Base-by-base conservation (phyloP, 1,140 invertebrate genomes). In the Macrocentrus cingulum region DNA sequence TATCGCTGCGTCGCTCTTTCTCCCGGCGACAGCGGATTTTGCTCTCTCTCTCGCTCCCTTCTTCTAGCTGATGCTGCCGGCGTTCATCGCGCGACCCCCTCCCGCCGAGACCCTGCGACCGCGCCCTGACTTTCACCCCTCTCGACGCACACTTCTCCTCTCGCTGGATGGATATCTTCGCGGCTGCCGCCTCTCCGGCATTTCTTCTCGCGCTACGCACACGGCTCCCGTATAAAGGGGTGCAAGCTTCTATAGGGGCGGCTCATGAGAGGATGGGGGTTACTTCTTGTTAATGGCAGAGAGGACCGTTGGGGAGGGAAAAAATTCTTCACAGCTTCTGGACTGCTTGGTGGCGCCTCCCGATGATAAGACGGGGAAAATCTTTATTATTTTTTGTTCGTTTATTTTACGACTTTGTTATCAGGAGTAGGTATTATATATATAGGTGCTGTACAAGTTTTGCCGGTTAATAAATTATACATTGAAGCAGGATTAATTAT, bases 281-380 rank as follows among this genome's bases (percentile, higher is more conserved):
- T 29, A 18, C 20, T n/a, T n/a, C n/a, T n/a, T n/a, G n/a, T n/a
- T n/a, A n/a, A n/a, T n/a, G n/a, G 22, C n/a, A n/a, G 45, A 29
- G 18, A 9, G 8, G 50, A 13, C 7, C 6, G 50, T 19, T 9
- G 7, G n/a, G 1, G 36, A 20, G 20, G 34, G 36, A 41, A 34
- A 52, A 11, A 52, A 19, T 9, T 16, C n/a, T 1, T 0, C 15
- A 13, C n/a, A 19, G 15, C 6, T 22, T 15, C 8, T 45, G 2
- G n/a, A 22, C 69, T 71, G 73, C 63, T 46, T 59, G 52, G 72
- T 77, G 74, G 75, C 72, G 74, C 75, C 36, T 4, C 11, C 7
- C 36, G 15, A 39, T 39, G 36, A 4, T 13, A 8, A 39, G 36
- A 13, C 36, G 15, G 15, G 11, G 4, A 13, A 39, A 3, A n/a